A percentile compares a stretch with the other conserved stretches of the same genome.
phyloP scores from a whole-genome alignment of 2,888 invertebrate genomes.

The Caenorhabditis zanzibari region DNA sequence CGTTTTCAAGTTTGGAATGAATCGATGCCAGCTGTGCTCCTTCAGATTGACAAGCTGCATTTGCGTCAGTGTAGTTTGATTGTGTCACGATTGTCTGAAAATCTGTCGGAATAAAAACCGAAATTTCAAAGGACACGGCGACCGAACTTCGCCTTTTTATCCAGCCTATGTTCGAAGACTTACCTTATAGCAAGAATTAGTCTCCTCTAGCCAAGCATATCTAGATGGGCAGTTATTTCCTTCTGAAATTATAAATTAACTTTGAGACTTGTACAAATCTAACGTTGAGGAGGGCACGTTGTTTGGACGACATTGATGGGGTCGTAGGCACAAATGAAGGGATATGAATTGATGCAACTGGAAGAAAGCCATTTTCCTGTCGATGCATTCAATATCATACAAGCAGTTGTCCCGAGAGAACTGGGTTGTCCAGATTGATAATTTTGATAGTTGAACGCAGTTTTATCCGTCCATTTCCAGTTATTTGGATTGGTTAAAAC shows the following conservation, averaged over 20 bases:
- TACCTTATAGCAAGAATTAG: conserved; percentile 46
- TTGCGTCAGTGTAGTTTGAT: conserved; percentile 21
- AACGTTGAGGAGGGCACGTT: conserved; percentile 26
- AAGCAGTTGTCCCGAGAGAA: conserved; percentile 16
- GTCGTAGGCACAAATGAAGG: conserved; percentile 34
- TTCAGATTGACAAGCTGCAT: conserved; percentile 12
- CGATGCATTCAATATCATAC: conserved; percentile 17
- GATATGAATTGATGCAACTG: conserved; percentile 21
- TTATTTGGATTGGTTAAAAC: conserved; percentile 14
- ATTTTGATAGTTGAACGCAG: conserved; percentile 20
- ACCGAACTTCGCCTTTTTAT: too few relatives aligned
- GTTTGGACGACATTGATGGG: neutral
- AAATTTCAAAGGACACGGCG: neutral
- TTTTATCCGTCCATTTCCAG: conserved; percentile 23
- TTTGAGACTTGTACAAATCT: neutral
- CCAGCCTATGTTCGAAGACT: too few relatives aligned
- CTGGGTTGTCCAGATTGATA: conserved; percentile 21
- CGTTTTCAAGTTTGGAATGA: conserved; percentile 35
- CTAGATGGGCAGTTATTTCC: conserved; percentile 28
- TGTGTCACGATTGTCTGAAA: conserved; percentile 12
- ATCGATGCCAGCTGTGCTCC: conserved; percentile 50
- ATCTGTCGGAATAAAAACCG: neutral
- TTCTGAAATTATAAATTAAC: neutral
- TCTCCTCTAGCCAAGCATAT: conserved; percentile 38
- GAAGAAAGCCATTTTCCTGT: conserved; percentile 43